Base-by-base conservation (phyloP, 2,888 invertebrate species). In the Spilosoma lubricipeda region DNA sequence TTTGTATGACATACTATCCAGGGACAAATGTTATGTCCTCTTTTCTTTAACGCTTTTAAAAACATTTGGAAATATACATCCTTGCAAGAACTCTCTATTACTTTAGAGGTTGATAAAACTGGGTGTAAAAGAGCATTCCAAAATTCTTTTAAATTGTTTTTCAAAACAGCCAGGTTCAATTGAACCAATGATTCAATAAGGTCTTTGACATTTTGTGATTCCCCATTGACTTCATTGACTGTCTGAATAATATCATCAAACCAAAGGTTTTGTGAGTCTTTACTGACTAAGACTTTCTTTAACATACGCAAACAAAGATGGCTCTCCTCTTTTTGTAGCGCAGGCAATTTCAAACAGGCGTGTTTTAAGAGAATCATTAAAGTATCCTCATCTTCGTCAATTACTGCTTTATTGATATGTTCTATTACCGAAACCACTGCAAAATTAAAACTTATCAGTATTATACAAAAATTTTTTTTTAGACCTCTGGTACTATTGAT, bases 231-330 rank as follows among this genome's bases (percentile, higher is more conserved):
- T 79, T 95, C 93, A 75, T 93, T 89, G 45, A 96, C 89, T 72
- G 95, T 90, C 56, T 93, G 90, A 74, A 96, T 90, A 73, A 97
- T 95, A 84, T 97, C 97, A 77, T 97, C 96, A 70, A 96, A 90
- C 96, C 97, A 97, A 11, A 97, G 90, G 77, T 96, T 96, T 77
- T 96, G 95, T 30, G 96, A 96, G 81, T 96, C 96, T 78, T 96
- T 96, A 36, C 93, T 93, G n/a, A 92, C 84, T 39, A 96, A 89
- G 69, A 93, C 92, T 80, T 94, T 95, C 84, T 96, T 96, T 63
- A 97, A 91, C 81, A 96, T 93, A 73, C 95, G 93, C 82, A 96
- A 88, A 83, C 96, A 96, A 13, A 97, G 90, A 70, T 95, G 90
- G 36, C 93, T 92, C 86, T 97, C 96, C 33, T 95, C 94, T 77